Evolutionary conservation across 2,797 vertebrate species (phyloP).

Genomic region (Lacerta bilineata): DNA sequence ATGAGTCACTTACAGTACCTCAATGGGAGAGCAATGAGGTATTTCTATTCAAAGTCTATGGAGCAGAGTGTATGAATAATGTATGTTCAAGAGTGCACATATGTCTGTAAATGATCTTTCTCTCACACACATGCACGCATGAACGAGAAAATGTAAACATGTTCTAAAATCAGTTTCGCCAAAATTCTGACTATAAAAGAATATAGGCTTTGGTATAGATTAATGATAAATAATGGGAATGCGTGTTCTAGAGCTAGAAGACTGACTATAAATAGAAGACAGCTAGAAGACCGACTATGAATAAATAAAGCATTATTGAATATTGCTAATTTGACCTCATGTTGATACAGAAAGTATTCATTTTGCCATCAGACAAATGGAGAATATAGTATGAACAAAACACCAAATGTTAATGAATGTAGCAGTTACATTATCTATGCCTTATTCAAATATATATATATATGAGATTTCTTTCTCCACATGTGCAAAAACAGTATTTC

Average conservation of each 20-base stretch:
- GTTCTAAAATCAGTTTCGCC: conserved; percentile 18
- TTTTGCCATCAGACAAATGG: conserved; percentile 48
- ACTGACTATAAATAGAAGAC: conserved; percentile 33
- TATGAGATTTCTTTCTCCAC: conserved; percentile 23
- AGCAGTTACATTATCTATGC: conserved; percentile 54
- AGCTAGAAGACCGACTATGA: conserved; percentile 44
- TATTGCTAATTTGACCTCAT: conserved; percentile 48
- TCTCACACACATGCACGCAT: not conserved
- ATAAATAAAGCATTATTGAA: conserved; percentile 31
- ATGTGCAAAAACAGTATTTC: conserved; percentile 63
- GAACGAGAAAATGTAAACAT: conserved; percentile 22
- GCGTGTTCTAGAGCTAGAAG: conserved; percentile 30
- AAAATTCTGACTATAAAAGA: conserved; percentile 47
- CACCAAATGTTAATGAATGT: conserved; percentile 44
- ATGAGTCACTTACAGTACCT: conserved; percentile 20
- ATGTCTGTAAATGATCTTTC: not conserved
- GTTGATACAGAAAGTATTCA: conserved; percentile 60
- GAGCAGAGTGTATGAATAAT: not conserved
- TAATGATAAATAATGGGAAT: conserved; percentile 46
- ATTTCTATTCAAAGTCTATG: conserved; percentile 45
- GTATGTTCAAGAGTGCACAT: not conserved
- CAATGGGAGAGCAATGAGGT: conserved; percentile 23
- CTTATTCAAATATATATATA: conserved; percentile 43
- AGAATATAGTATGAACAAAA: conserved; percentile 57
- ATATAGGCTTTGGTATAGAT: conserved; percentile 52